Evolutionary conservation across 2,888 invertebrate species (phyloP), one percentile per base, ranked within the genome.

Genomic region (Drosophila cracens): DNA sequence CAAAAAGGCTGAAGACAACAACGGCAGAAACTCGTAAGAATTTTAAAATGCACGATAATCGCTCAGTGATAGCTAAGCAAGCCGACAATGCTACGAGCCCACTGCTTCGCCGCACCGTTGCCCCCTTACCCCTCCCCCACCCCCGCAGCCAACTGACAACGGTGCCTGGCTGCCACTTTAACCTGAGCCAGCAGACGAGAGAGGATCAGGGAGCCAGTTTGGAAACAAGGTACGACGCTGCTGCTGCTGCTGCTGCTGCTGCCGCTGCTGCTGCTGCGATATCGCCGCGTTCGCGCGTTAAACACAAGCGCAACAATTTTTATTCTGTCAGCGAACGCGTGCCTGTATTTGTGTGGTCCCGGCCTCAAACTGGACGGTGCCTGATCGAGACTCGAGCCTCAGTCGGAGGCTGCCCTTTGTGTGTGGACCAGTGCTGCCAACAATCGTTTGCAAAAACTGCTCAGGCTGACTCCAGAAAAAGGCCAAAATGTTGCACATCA

Each of bases 321-420:
- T 92, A 92, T 92, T 92, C 93, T 93, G 93, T 92, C 93, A 93
- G 92, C 92, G 87, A 93, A 92, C 93, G 93, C 93, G 93, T 93
- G 93, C 93, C 93, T 93, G 92, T 93, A 91, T 93, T 88, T 93
- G 93, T 93, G 93, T 93, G 93, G 93, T 93, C 93, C 85, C 82
- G 84, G 79, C 74, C 68, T 84, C 85, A 89, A 87, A 90, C 90
- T 83, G 83, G 86, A 85, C 89, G 71, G 58, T 62, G 79, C 61
- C 49, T 51, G 62, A 52, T 48, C 70, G 63, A 57, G 76, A 57
- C 58, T 62, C 57, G 54, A 54, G 53, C 38, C 62, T 40, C 40
- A 33, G 36, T 63, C 67, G 18, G 63, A 54, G 56, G 33, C 65
- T 70, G 76, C 67, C 63, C 52, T 57, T 60, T 69, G 76, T 52